Conservation (phyloP, 2,888 invertebrate species). For the Microplitis deprimator region DNA sequence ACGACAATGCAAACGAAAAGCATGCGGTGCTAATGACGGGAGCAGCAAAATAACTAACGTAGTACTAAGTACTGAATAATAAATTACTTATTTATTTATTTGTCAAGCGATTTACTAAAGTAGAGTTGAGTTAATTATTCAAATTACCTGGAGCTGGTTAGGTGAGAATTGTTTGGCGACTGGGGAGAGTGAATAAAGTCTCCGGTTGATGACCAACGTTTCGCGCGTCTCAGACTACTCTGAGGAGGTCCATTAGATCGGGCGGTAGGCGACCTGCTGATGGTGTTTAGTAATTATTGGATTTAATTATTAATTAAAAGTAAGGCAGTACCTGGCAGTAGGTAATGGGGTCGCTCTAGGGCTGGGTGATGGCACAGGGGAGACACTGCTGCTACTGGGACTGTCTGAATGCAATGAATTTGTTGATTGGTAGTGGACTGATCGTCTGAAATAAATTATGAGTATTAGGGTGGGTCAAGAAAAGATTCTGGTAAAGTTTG, state of each 20-base stretch:
- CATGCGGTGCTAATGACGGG: slow-evolving; percentile 63
- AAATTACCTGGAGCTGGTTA: slow-evolving; percentile 72
- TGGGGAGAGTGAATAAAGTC: slow-evolving; percentile 79
- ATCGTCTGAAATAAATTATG: slow-evolving; percentile 74
- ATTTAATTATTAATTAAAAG: not conserved
- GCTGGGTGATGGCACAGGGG: slow-evolving; percentile 86
- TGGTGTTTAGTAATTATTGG: not conserved
- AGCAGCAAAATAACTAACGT: not conserved
- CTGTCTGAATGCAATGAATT: slow-evolving; percentile 87
- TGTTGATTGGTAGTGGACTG: slow-evolving; percentile 87
- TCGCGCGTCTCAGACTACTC: slow-evolving; percentile 75
- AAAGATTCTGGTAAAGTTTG: not conserved
- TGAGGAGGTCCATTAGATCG: slow-evolving; percentile 75
- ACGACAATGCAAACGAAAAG: slow-evolving; percentile 65
- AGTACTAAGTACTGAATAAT: slow-evolving; percentile 25
- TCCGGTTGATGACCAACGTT: slow-evolving; percentile 88
- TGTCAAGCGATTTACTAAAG: too few relatives aligned
- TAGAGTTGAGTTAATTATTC: slow-evolving; percentile 18
- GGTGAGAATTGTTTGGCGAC: slow-evolving; percentile 65
- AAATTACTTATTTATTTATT: slow-evolving; percentile 16
- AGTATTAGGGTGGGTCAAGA: not conserved
- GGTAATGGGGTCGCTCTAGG: slow-evolving; percentile 82
- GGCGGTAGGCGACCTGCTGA: slow-evolving; percentile 75
- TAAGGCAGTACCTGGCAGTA: slow-evolving; percentile 60
- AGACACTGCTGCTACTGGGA: slow-evolving; percentile 86